Conservation (phyloP, 2,797 vertebrate genomes). For the Lagorchestes hirsutus region DNA sequence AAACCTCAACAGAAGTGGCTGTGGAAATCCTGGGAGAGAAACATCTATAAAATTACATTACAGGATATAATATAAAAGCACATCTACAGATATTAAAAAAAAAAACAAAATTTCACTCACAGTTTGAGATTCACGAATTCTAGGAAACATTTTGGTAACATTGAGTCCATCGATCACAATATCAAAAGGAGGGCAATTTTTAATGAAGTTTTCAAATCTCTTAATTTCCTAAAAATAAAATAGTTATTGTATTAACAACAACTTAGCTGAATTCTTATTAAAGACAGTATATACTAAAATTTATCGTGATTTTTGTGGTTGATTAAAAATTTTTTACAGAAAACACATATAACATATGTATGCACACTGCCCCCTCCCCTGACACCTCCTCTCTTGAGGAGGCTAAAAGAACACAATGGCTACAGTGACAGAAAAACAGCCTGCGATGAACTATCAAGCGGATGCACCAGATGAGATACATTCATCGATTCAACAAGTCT, state of each 20-base stretch:
- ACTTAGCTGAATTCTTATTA: slow-evolving; percentile 33
- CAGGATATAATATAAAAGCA: background rate
- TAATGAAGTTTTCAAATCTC: slow-evolving; percentile 91
- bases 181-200: slow-evolving; percentile 90
- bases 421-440: background rate
- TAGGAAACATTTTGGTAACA: slow-evolving; percentile 87
- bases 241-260: slow-evolving; percentile 64
- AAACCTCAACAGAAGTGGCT: slow-evolving; percentile 2
- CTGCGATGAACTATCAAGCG: background rate
- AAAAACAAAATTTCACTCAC: slow-evolving; percentile 87
- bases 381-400: background rate
- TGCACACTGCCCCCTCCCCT: too few species aligned
- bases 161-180: slow-evolving; percentile 96
- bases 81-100: slow-evolving; percentile 45
- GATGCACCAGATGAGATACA: background rate
- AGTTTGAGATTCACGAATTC: slow-evolving; percentile 86
- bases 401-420: background rate
- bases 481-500: background rate
- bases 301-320: slow-evolving; percentile 23
- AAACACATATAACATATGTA: background rate
- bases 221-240: slow-evolving; percentile 88
- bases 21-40: slow-evolving; percentile 5
- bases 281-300: slow-evolving; percentile 35
- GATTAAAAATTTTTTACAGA: background rate
- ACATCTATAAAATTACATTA: slow-evolving; percentile 43